A percentile compares a stretch with the other conserved stretches of the same genome.
These are phyloP conservation scores for Microtus pennsylvanicus DNA, from an alignment of 2,113 vertebrate genomes.

Conservation along the genomic window DNA sequence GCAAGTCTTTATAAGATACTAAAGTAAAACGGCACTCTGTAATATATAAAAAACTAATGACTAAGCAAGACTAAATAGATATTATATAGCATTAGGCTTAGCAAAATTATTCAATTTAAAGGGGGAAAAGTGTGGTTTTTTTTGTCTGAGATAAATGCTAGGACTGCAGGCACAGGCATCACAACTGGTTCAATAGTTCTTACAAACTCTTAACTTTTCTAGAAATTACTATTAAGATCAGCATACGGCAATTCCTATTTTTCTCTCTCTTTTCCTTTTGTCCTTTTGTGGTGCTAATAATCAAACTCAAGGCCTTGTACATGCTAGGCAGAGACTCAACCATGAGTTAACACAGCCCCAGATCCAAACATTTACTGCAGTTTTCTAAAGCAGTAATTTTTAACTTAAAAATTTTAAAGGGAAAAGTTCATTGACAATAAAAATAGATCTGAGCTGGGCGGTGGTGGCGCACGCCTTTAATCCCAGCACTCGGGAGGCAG, in stretches of 20 bases:
- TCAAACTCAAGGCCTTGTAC: not conserved
- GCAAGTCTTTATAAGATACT: conserved; percentile 14
- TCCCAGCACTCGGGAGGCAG: too few relatives aligned
- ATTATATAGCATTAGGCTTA: conserved; percentile 5
- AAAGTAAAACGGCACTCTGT: not conserved
- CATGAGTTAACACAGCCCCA: not conserved
- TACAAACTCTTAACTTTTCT: conserved; percentile 34
- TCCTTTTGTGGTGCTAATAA: not conserved
- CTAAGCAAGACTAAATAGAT: conserved; percentile 3
- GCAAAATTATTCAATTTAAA: conserved; percentile 49
- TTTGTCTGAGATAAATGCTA: not conserved
- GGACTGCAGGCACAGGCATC: not conserved
- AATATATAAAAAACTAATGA: not conserved
- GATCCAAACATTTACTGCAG: not conserved
- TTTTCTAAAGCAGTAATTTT: conserved; percentile 38
- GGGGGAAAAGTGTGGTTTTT: not conserved
- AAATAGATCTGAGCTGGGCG: not conserved
- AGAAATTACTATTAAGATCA: conserved; percentile 17
- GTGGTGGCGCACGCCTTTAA: too few relatives aligned
- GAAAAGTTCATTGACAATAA: conserved; percentile 1
- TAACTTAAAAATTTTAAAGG: conserved; percentile 18
- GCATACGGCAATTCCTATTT: not conserved
- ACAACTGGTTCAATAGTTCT: not conserved
- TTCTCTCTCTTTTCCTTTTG: not conserved
- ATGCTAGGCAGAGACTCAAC: not conserved